Evolutionary conservation across 2,888 invertebrate genomes (phyloP).

Genomic region (Athalia circularis): DNA sequence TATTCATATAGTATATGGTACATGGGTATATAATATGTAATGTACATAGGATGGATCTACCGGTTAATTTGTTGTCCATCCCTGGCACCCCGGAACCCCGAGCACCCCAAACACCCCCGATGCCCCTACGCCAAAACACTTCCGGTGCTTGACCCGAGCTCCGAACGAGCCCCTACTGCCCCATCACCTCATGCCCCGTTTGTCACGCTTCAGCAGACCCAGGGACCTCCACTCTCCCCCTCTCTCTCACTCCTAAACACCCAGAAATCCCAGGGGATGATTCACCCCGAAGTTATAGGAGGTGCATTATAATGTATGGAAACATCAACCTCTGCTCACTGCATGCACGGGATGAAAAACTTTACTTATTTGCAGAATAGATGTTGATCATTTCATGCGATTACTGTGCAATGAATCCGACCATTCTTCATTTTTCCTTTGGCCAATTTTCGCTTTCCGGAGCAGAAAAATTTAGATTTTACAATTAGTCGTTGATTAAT

Average conservation of each 20-base stretch:
- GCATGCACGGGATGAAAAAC: no score
- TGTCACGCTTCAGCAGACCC: conserved; percentile 38
- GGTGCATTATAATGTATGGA: background rate
- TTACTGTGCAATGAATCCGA: no score
- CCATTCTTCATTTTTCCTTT: no score
- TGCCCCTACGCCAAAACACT: conserved; percentile 56
- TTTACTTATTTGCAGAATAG: no score
- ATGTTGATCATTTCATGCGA: no score
- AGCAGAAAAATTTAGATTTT: no score
- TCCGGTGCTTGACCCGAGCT: conserved; percentile 69
- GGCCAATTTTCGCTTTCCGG: no score
- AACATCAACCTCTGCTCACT: background rate
- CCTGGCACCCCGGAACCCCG: conserved; percentile 57
- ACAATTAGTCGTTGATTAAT: no score
- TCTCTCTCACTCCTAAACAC: conserved; percentile 49
- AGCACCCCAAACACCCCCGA: conserved; percentile 51
- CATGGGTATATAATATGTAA: conserved; percentile 41
- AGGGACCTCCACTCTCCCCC: conserved; percentile 39
- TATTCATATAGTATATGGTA: background rate
- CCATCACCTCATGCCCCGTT: conserved; percentile 34
- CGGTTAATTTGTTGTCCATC: conserved; percentile 67
- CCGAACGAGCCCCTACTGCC: conserved; percentile 7
- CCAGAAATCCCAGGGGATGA: conserved; percentile 61
- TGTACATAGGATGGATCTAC: conserved; percentile 53
- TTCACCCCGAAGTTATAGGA: conserved; percentile 54